Conservation (phyloP, 2,888 invertebrate genomes). For the Campoplex capitator region DNA sequence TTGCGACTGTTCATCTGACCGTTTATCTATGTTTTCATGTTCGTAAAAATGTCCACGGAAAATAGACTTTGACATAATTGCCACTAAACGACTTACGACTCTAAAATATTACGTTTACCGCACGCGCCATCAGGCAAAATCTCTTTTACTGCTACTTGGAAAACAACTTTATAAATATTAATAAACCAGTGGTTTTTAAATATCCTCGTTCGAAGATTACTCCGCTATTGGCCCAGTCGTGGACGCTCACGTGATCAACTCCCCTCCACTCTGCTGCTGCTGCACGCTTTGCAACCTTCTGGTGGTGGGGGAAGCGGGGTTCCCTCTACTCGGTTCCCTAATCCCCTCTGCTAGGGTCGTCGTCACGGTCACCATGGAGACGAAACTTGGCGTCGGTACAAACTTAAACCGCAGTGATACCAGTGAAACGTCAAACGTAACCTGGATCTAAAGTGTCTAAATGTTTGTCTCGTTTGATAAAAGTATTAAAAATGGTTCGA, state of each 20-base stretch:
- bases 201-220: no score
- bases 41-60: neutral
- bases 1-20: neutral
- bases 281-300: neutral
- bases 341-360: slow-evolving; percentile 37
- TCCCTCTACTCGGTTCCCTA: neutral
- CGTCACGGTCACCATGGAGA: slow-evolving; percentile 48
- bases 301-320: neutral
- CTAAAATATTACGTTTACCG: neutral
- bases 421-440: slow-evolving; percentile 52
- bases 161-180: neutral
- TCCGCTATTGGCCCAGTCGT: neutral
- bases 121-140: neutral
- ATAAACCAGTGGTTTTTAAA: neutral
- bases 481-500: slow-evolving; percentile 72
- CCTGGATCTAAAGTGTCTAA: slow-evolving; percentile 20
- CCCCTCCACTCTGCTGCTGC: neutral
- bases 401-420: slow-evolving; percentile 46
- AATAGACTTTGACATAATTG: neutral
- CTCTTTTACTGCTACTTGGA: neutral
- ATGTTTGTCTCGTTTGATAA: slow-evolving; percentile 27
- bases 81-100: neutral
- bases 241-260: neutral
- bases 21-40: neutral
- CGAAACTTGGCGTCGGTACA: slow-evolving; percentile 57